Evolutionary conservation across 2,113 vertebrate genomes (phyloP).

Genomic region (Scatophagus argus): DNA sequence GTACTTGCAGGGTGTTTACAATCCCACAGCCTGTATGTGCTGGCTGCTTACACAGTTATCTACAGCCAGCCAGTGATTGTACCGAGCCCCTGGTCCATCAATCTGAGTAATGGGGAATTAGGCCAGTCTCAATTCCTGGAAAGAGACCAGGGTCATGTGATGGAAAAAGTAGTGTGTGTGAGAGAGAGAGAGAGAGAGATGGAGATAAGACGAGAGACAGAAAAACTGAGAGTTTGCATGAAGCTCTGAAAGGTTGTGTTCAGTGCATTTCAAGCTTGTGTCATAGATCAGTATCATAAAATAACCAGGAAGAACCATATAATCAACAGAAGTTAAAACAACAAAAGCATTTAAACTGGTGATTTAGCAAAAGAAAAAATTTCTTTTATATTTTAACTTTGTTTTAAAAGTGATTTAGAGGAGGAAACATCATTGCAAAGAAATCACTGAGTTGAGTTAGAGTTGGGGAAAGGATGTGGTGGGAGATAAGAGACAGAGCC

Average conservation of each 20-base stretch:
- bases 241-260: not conserved
- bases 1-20: constrained; percentile 8
- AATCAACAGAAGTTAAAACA: too few relatives aligned
- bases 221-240: too few relatives aligned
- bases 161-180: not conserved
- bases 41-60: constrained; percentile 21
- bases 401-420: not conserved
- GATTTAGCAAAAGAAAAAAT: not conserved
- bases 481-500: not conserved
- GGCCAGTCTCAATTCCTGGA: constrained; percentile 58
- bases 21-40: not conserved
- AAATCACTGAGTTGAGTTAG: not conserved
- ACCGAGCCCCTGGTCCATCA: constrained; percentile 47
- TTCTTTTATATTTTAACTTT: not conserved
- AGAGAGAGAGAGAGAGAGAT: constrained; percentile 4
- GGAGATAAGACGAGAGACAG: not conserved
- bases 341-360: not conserved
- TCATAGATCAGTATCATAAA: not conserved
- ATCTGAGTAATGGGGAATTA: constrained; percentile 70
- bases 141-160: constrained; percentile 56
- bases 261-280: not conserved
- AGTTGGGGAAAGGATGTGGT: not conserved
- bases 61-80: constrained; percentile 23
- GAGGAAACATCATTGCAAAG: not conserved
- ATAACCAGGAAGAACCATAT: not conserved